Percentiles rank a stretch among this genome's conserved stretches.
Conservation (phyloP, 2,888 invertebrate genomes). For the Nomada lathburiana region DNA sequence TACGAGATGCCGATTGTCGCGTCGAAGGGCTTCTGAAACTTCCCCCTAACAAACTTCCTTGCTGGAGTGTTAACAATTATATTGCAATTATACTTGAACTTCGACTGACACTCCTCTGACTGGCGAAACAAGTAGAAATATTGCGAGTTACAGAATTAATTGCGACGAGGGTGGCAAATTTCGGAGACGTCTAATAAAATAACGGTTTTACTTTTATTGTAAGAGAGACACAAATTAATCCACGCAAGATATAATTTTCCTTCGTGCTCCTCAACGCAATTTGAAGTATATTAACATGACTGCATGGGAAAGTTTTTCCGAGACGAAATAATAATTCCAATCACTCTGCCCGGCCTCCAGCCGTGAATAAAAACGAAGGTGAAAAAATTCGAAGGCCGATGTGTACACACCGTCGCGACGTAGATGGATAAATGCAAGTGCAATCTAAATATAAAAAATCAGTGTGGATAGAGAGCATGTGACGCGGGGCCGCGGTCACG, state of each 20-base stretch:
- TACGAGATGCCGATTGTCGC: slow-evolving; percentile 46
- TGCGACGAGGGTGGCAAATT: too few species aligned
- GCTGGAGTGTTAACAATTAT: slow-evolving; percentile 7
- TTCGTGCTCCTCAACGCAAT: neutral
- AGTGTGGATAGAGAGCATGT: slow-evolving; percentile 22
- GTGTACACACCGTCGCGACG: neutral
- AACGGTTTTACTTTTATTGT: too few species aligned
- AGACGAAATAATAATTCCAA: neutral
- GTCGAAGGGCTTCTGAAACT: slow-evolving; percentile 25
- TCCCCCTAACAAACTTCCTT: neutral
- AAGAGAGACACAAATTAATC: too few species aligned
- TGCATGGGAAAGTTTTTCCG: too few species aligned
- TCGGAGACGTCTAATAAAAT: too few species aligned
- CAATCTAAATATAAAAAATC: slow-evolving; percentile 58
- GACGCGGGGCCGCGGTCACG: slow-evolving; percentile 28
- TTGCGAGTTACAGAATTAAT: too few species aligned
- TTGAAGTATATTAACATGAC: neutral
- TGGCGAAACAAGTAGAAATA: too few species aligned
- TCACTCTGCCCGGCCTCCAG: neutral
- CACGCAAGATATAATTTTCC: too few species aligned
- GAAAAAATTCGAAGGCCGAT: neutral
- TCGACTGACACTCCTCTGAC: too few species aligned
- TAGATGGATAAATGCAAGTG: slow-evolving; percentile 17
- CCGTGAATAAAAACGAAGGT: neutral
- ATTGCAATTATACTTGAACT: too few species aligned